Evolutionary conservation across 1,140 invertebrate species (phyloP), one percentile per base, ranked within the genome.

Genomic region (Probaryconus sp.): DNA sequence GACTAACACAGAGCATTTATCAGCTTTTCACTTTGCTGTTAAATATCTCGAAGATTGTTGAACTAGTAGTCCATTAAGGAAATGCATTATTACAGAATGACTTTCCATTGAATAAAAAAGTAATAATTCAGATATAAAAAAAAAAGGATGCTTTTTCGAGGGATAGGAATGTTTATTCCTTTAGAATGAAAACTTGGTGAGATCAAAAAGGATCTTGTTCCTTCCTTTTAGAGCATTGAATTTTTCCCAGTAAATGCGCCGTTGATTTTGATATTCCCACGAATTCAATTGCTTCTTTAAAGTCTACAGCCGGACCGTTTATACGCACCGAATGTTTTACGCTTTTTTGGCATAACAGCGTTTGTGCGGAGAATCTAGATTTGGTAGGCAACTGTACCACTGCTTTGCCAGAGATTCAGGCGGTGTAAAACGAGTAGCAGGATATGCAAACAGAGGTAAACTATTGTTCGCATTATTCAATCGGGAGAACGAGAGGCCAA

Each of bases 381-480:
- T 72, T 65, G 7, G 24, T 21, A 63, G 55, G 35, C 43, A 33
- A 42, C 69, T 45, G 53, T 64, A 28, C 51, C 21, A 16, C 43
- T 33, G 35, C 43, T 64, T 56, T 55, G 33, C 30, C 40, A 28
- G 9, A 68, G 21, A 40, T 45, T 1, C 26, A 17, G 42, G 13
- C 17, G 26, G 35, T 37, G 58, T 43, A 65, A 31, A 63, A 42
- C 53, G 45, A 58, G 45, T 55, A 53, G n/a, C 53, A 31, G 64
- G 71, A 75, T 73, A 73, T 80, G 78, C 53, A 71, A 78, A 69
- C 64, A 71, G 67, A 67, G 45, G 70, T 72, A 73, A 79, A 80
- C 78, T 77, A 82, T 80, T 79, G 78, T 82, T 77, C 67, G 63
- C 55, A 61, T 77, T 77, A 76, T 78, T 80, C 53, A 72, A 81